Percentiles rank a stretch among this genome's conserved stretches.
Conservation (phyloP, 2,113 vertebrate species). For the Peromyscus maniculatus region DNA sequence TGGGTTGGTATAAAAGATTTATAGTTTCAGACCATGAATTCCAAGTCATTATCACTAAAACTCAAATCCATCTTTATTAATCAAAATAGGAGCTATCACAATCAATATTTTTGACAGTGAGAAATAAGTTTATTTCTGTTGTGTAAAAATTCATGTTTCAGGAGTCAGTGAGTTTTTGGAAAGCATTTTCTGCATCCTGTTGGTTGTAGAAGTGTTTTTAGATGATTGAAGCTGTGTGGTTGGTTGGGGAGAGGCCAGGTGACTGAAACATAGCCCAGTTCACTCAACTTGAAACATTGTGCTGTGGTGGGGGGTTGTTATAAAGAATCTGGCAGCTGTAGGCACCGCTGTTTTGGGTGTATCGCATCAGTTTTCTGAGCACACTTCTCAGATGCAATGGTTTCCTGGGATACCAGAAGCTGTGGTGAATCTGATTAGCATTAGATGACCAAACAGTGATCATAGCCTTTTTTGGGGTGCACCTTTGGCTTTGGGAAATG, state of each 20-base stretch:
- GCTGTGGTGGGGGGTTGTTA: background rate
- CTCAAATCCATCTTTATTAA: background rate
- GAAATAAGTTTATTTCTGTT: background rate
- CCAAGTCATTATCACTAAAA: background rate
- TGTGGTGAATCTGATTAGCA: background rate
- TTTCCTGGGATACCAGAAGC: background rate
- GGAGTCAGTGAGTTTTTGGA: background rate
- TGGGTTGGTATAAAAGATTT: background rate
- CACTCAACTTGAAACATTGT: background rate
- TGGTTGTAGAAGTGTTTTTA: background rate
- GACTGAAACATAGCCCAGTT: background rate
- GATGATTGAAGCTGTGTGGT: background rate
- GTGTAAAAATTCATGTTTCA: background rate
- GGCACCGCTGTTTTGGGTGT: background rate
- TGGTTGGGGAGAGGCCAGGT: background rate
- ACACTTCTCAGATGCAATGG: background rate
- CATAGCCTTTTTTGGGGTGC: too few relatives aligned
- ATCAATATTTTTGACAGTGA: background rate
- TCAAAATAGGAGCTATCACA: background rate
- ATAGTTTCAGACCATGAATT: background rate
- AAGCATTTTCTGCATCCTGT: background rate
- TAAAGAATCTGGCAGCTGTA: background rate
- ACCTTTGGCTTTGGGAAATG: background rate
- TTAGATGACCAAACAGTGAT: background rate
- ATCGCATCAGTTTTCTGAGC: background rate